Percentiles rank a stretch among this genome's conserved stretches.
Evolutionary conservation across 2,113 vertebrate species (phyloP).

Genomic region (Oreocharis arfaki): DNA sequence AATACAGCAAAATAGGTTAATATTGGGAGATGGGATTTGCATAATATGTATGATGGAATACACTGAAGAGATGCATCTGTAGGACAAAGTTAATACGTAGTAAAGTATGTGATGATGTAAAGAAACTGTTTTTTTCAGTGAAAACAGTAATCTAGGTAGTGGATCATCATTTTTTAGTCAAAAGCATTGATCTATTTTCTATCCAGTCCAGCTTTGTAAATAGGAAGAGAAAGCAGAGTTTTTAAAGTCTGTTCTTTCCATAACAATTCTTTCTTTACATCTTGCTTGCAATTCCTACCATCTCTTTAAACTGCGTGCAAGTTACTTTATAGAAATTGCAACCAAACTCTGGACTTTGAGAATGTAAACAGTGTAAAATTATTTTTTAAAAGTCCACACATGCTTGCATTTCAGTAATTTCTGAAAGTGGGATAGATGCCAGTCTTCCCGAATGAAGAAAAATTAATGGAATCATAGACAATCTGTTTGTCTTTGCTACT

Average conservation of each 20-base stretch:
- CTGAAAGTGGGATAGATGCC: background rate
- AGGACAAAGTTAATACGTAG: background rate
- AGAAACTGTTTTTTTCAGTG: background rate
- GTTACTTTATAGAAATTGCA: background rate
- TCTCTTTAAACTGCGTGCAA: background rate
- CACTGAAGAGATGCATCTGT: background rate
- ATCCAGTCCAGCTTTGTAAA: background rate
- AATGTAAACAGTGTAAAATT: background rate
- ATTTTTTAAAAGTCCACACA: background rate
- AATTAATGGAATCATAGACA: background rate
- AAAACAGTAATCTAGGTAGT: background rate
- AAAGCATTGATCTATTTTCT: background rate
- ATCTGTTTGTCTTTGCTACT: background rate
- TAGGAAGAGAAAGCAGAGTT: background rate
- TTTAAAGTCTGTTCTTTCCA: background rate
- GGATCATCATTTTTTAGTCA: background rate
- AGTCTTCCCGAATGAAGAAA: background rate
- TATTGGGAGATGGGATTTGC: background rate
- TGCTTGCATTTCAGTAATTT: background rate
- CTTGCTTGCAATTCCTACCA: background rate
- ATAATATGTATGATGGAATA: background rate
- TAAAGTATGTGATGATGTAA: background rate
- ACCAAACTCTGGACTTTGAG: background rate
- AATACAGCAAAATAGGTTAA: background rate
- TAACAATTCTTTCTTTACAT: background rate